Base-by-base conservation (phyloP, 2,888 invertebrate genomes). In the Drosophila nr. medialis region DNA sequence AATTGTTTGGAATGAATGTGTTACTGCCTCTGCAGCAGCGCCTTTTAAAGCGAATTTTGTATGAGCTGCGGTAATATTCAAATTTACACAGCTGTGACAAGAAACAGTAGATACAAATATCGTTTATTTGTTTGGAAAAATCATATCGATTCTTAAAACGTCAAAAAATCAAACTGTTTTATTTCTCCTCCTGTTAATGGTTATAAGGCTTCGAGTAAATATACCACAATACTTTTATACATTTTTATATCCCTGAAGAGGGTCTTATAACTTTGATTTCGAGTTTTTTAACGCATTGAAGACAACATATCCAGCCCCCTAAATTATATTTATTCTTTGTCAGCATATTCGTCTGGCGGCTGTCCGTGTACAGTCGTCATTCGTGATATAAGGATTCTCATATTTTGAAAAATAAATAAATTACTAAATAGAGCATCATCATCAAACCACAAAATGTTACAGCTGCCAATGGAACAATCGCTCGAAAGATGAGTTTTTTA, bases 1-100 rank as follows among this genome's bases (percentile, higher is more conserved):
- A 30, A 24, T 15, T 15, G 2, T 24, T n/a, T 36, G 36, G 21
- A 27, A 48, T 34, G 34, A 66, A 53, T 67, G 34, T 13, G 15
- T 2, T 4, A 21, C 21, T 66, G 40, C 55, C 7, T 13, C 30
- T 34, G 15, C 18, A 18, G 1, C 29, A 40, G 32, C 29, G n/a
- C 51, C 24, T 55, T 65, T 55, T 65, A 65, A 49, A 67, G 13
- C 15, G 7, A 36, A 36, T 21, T 21, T 42, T 40, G 4, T 10
- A 10, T n/a, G n/a, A 10, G 10, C n/a, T n/a, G 21, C 11, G 5
- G 42, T 7, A 34, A 2, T 49, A 40, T 50, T 50, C 24, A 15
- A 18, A 29, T 21, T 13, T 13, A n/a, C 30, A 30, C 65, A 53
- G n/a, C 29, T 45, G 50, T n/a, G 18, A 18, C 38, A 38, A 18